A percentile compares a stretch with the other conserved stretches of the same genome.
These are phyloP conservation scores for Gallinago nigripennis DNA, from an alignment of 2,797 vertebrate species.

Conservation along the genomic window DNA sequence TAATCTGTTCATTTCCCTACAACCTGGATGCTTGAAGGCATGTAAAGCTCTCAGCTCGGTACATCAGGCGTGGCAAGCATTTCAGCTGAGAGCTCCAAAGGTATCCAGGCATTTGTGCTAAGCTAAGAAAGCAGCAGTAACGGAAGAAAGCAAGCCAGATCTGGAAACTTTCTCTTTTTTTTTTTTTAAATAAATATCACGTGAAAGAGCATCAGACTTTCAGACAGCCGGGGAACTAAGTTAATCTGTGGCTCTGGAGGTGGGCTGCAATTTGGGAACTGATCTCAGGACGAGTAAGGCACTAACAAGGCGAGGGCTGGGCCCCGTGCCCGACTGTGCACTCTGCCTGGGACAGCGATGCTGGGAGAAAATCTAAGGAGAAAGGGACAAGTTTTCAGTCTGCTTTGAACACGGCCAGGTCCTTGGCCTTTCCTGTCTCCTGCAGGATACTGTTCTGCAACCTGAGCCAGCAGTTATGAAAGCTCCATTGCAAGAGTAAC, in stretches of 20 bases:
- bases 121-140: neutral
- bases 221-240: rapidly evolving
- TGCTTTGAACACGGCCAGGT: neutral
- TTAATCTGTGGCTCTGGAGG: neutral
- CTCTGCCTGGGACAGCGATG: neutral
- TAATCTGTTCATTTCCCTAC: neutral
- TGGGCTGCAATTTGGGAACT: neutral
- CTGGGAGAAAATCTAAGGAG: neutral
- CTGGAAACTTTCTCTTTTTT: neutral
- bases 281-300: neutral
- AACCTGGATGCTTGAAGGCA: neutral
- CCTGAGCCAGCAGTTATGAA: neutral
- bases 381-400: neutral
- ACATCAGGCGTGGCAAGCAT: neutral
- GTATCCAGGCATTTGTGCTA: neutral
- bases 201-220: neutral
- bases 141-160: neutral
- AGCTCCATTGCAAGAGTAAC: neutral
- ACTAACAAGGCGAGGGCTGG: neutral
- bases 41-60: neutral
- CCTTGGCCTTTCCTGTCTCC: slow-evolving; percentile 21
- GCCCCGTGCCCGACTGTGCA: neutral
- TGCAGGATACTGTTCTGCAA: neutral
- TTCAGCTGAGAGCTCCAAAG: neutral
- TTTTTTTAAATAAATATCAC: neutral